Evolutionary conservation across 2,888 invertebrate species (phyloP), one percentile per base, ranked within the genome.

Genomic region (Operophtera brumata): DNA sequence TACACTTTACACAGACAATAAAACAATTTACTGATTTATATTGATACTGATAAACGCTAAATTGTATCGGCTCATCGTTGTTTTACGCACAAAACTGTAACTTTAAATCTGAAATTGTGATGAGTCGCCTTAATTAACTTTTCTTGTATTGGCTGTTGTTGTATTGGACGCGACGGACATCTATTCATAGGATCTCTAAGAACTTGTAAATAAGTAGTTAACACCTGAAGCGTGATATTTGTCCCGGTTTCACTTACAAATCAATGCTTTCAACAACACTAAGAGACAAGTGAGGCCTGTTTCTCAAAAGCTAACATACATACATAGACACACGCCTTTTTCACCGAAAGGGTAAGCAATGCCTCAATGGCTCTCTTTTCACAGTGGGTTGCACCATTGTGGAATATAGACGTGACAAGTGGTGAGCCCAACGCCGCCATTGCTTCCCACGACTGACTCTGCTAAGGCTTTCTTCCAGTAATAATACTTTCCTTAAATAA

Each of bases 21-120:
- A 59, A 60, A 61, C 57, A 49, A 45, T 62, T 69, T 69, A 68
- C 69, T 69, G 65, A 63, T 64, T 60, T 67, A 61, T 60, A 53
- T 56, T 57, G 65, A 47, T 51, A 41, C 53, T 45, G 25, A 44
- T 47, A 2, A 12, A 44, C 40, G 13, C 39, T 56, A 42, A 62
- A 54, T 58, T 40, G 11, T 36, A 41, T 46, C 51, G 66, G 47
- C 61, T 65, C 42, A 47, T 37, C 62, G 41, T 36, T 50, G 49
- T 59, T 58, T 57, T 14, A 26, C 20, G 45, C 34, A 28, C 37
- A 34, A 42, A 26, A 32, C 14, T 35, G 11, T 20, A 44, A 20
- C 4, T 20, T 20, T 20, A 20, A 20, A 20, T 20, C 26, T n/a
- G 42, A 55, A 54, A 54, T 49, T 39, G 7, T 49, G 58, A 49